phyloP scores from a whole-genome alignment of 2,113 vertebrate species.

The Sinocyclocheilus rhinocerous region DNA sequence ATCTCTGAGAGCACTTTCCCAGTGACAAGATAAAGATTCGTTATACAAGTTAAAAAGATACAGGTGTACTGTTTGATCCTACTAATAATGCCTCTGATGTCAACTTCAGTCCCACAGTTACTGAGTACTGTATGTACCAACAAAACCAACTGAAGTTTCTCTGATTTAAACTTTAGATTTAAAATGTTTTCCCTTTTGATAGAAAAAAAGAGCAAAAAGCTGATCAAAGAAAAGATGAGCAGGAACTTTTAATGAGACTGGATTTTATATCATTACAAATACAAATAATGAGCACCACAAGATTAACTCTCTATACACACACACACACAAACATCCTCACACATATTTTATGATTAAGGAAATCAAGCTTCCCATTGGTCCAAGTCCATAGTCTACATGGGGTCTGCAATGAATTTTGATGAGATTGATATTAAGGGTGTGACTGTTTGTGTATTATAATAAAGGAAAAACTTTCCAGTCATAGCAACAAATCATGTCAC shows the following conservation, averaged over 20 bases:
- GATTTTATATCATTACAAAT: neutral
- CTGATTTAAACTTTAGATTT: neutral
- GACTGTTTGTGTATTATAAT: neutral
- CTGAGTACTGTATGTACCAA: no score
- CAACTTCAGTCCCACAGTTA: no score
- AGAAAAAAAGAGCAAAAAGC: neutral
- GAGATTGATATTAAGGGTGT: neutral
- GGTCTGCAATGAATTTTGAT: constrained; percentile 15
- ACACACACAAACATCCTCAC: neutral
- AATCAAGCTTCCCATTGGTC: no score
- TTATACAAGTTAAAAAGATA: no score
- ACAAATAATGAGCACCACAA: constrained; percentile 3
- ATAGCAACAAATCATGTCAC: neutral
- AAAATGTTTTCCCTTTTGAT: neutral
- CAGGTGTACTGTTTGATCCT: no score
- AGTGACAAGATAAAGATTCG: no score
- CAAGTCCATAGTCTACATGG: neutral
- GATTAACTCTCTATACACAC: neutral
- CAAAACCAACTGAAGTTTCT: neutral
- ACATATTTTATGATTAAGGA: no score
- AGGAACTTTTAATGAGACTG: constrained; percentile 25
- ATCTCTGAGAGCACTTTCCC: no score
- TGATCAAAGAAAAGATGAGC: neutral
- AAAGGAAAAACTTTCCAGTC: neutral
- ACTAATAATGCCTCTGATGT: no score